Percentiles rank a stretch among this genome's conserved stretches.
phyloP scores from a whole-genome alignment of 2,888 invertebrate species.

The Drosophila imparisetae region DNA sequence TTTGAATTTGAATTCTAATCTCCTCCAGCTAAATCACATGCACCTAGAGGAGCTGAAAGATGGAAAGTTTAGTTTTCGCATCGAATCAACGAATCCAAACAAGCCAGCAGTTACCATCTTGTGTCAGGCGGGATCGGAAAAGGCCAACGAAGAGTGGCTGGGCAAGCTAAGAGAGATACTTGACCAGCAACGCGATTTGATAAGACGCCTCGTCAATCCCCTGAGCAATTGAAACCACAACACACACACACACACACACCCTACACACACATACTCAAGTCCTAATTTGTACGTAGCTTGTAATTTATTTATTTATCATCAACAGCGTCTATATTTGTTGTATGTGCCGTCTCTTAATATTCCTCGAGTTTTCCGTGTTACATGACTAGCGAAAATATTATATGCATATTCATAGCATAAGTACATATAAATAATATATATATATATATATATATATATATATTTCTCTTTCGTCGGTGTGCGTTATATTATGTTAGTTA shows the following conservation, averaged over 20 bases:
- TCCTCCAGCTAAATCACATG: slow-evolving; percentile 96
- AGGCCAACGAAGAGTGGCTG: slow-evolving; percentile 93
- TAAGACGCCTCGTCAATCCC: slow-evolving; percentile 98
- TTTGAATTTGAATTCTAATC: not conserved
- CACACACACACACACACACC: not conserved
- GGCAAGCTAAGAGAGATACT: slow-evolving; percentile 93
- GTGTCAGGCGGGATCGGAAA: slow-evolving; percentile 91
- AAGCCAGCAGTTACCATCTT: slow-evolving; percentile 91
- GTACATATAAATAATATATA: slow-evolving; percentile 9
- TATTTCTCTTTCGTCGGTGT: slow-evolving; percentile 39
- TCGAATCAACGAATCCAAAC: slow-evolving; percentile 92
- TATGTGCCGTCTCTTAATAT: slow-evolving; percentile 32
- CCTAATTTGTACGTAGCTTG: slow-evolving; percentile 68
- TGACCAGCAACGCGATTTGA: slow-evolving; percentile 96
- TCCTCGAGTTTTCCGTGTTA: slow-evolving; percentile 38
- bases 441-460: not conserved
- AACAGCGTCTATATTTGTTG: slow-evolving; percentile 27
- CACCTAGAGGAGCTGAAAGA: slow-evolving; percentile 87
- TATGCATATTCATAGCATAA: slow-evolving; percentile 42
- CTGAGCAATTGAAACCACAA: slow-evolving; percentile 90
- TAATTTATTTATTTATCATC: slow-evolving; percentile 71
- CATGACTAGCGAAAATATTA: slow-evolving; percentile 67
- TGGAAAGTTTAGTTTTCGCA: slow-evolving; percentile 89
- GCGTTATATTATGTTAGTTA: slow-evolving; percentile 48
- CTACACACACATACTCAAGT: slow-evolving; percentile 57